These are phyloP conservation scores for Schmidtea mediterranea DNA, from an alignment of 1,140 invertebrate species.

Conservation along the genomic window DNA sequence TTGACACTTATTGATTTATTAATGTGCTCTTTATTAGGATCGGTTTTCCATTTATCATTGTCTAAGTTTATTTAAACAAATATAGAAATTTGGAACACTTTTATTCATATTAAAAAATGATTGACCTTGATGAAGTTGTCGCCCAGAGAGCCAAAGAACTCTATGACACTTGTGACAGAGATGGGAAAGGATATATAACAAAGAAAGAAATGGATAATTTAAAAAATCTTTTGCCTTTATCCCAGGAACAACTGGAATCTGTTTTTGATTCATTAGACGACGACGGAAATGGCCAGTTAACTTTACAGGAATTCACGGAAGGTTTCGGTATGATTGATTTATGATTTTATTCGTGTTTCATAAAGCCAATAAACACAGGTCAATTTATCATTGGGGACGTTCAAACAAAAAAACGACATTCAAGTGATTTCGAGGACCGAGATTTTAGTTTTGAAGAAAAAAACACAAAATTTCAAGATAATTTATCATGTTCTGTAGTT, in stretches of 20 bases:
- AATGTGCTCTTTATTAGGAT: no score
- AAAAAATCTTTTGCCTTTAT: constrained; percentile 24
- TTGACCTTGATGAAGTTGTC: constrained; percentile 10
- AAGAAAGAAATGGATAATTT: constrained; percentile 30
- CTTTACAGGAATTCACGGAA: constrained; percentile 31
- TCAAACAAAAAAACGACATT: no score
- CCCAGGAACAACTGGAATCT: constrained; percentile 30
- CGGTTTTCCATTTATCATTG: no score
- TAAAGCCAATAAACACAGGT: no score
- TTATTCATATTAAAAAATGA: neutral
- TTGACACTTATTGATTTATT: no score
- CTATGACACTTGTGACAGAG: constrained; percentile 26
- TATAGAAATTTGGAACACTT: no score
- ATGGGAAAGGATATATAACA: constrained; percentile 28
- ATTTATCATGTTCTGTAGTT: no score
- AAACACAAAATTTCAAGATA: no score
- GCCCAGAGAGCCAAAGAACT: constrained; percentile 23
- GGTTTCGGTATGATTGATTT: constrained; percentile 30
- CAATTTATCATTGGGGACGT: no score
- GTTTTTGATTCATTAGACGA: constrained; percentile 33
- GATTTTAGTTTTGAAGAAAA: no score
- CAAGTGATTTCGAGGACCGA: no score
- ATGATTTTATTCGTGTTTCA: neutral
- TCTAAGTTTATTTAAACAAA: no score
- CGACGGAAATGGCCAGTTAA: constrained; percentile 31